Conservation (phyloP, 2,888 invertebrate genomes). For the Mayetiola destructor region DNA sequence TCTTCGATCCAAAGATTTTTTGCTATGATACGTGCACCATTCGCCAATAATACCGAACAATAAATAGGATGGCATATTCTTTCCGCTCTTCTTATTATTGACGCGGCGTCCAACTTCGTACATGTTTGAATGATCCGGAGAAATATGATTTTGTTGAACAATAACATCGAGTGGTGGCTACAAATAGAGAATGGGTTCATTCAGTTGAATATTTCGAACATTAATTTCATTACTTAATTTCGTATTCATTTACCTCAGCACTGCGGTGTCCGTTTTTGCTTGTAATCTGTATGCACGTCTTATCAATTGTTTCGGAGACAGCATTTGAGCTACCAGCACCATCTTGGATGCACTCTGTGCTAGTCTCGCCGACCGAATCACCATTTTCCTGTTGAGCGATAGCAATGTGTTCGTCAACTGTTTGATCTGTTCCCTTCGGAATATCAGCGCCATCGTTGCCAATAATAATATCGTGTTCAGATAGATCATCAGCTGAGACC, state of each 20-base stretch:
- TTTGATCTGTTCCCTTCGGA: neutral
- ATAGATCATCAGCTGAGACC: neutral
- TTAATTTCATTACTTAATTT: neutral
- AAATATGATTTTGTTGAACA: neutral
- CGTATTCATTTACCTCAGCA: neutral
- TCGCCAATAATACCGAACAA: neutral
- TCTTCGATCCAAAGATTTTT: neutral
- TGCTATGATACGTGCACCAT: neutral
- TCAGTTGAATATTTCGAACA: neutral
- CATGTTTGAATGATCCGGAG: no score
- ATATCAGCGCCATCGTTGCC: neutral
- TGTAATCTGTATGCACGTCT: neutral
- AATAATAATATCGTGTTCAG: neutral
- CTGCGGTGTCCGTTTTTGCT: neutral
- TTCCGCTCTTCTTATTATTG: neutral
- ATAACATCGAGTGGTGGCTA: neutral
- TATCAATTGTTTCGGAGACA: neutral
- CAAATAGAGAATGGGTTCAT: neutral
- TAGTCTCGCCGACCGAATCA: no score
- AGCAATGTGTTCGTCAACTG: no score
- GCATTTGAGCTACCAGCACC: no score
- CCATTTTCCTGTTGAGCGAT: no score
- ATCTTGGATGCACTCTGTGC: no score
- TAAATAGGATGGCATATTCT: neutral
- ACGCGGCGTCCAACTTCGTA: neutral